Conservation (phyloP, 2,888 invertebrate species). For the Eupithecia centaureata region DNA sequence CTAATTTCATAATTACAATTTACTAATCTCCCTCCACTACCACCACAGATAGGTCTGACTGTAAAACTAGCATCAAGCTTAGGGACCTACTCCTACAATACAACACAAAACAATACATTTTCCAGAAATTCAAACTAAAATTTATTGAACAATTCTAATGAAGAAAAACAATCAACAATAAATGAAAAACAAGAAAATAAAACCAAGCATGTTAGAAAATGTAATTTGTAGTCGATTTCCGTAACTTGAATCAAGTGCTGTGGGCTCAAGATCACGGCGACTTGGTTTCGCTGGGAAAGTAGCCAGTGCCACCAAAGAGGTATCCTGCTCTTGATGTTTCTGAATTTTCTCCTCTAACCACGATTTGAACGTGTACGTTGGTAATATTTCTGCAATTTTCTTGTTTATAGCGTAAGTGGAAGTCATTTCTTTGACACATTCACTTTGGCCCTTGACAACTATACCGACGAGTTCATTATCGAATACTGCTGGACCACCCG, state of each 20-base stretch:
- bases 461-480: constrained; percentile 72
- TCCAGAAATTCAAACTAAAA: constrained; percentile 8
- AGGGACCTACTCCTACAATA: background rate
- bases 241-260: background rate
- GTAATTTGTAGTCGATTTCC: constrained; percentile 11
- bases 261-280: constrained; percentile 13
- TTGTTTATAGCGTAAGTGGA: constrained; percentile 67
- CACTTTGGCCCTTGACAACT: constrained; percentile 61
- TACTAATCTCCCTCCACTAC: too few species aligned
- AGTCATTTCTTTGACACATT: constrained; percentile 68
- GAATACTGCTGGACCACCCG: constrained; percentile 69
- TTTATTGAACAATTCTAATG: constrained; percentile 20
- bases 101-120: background rate
- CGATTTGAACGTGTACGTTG: constrained; percentile 67
- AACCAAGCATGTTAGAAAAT: constrained; percentile 15
- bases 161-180: constrained; percentile 7
- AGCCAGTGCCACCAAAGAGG: constrained; percentile 44
- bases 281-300: constrained; percentile 60
- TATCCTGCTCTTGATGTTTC: constrained; percentile 62
- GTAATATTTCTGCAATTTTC: constrained; percentile 62
- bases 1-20: too few species aligned
- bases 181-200: constrained; percentile 12
- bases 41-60: too few species aligned
- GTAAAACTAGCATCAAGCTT: too few species aligned
- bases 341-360: constrained; percentile 73